These are phyloP conservation scores for Hystrix brachyura DNA, from an alignment of 2,113 vertebrate species.

Conservation along the genomic window DNA sequence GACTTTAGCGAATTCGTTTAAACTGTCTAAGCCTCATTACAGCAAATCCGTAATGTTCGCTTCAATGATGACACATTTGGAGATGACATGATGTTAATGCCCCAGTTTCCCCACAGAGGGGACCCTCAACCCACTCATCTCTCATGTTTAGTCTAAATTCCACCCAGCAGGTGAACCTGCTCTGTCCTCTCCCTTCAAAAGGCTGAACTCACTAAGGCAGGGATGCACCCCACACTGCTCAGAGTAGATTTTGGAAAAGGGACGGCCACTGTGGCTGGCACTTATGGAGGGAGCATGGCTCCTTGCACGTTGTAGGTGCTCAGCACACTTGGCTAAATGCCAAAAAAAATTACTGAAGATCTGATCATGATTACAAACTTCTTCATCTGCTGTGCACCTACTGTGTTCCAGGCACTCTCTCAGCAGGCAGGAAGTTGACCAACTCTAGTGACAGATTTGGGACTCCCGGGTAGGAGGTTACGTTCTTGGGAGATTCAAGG, in stretches of 20 bases:
- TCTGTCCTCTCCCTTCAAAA: neutral
- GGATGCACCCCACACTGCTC: too few relatives aligned
- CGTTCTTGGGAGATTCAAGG: conserved; percentile 5
- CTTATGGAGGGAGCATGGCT: neutral
- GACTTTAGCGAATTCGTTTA: too few relatives aligned
- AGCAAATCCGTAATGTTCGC: neutral
- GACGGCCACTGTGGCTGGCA: neutral
- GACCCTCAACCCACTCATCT: neutral
- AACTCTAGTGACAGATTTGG: neutral
- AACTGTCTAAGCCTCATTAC: too few relatives aligned
- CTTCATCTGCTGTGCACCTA: neutral
- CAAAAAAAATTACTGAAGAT: neutral
- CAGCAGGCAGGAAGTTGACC: neutral
- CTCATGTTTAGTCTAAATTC: neutral
- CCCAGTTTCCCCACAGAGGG: neutral
- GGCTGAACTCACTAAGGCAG: neutral
- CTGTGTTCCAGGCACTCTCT: neutral
- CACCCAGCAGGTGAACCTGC: neutral
- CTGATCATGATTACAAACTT: neutral
- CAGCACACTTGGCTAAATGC: neutral
- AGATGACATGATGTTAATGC: neutral
- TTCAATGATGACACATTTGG: neutral
- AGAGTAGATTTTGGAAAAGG: neutral
- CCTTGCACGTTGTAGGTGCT: neutral
- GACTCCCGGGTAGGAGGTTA: neutral